Base-by-base conservation (phyloP, 2,888 invertebrate genomes). In the Artemia sinica region DNA sequence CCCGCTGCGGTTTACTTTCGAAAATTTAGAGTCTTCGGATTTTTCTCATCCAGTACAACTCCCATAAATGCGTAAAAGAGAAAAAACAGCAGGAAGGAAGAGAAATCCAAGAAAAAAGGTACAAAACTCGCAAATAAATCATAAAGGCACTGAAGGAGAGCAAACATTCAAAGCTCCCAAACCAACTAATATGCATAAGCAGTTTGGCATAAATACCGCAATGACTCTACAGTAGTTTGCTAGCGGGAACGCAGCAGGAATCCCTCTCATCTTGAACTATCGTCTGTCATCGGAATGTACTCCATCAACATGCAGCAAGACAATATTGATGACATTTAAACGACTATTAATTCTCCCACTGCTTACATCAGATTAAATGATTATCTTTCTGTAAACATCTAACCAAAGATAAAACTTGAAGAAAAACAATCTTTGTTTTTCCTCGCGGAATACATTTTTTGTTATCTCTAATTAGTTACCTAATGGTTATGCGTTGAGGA, bases 231-330 rank as follows among this genome's bases (percentile, higher is more conserved):
- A 58, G 58, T 58, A 58, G 58, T 58, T 58, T 10, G n/a, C 58
- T 58, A 14, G 58, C 58, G n/a, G 58, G n/a, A 18, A 58, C 58
- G n/a, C 58, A 14, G 58, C 58, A 14, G 58, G n/a, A 18, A 58
- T 18, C 18, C 58, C 11, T n/a, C 58, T n/a, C 9, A 18, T 14
- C n/a, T n/a, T 58, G 18, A 58, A 18, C 14, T 8, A 58, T 58
- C 58, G 58, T 58, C 58, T 58, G 58, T 58, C 58, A 58, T 58
- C 18, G 58, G 58, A 58, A 58, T 58, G 58, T 58, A 58, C 58
- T 58, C 18, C 58, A 58, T 58, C 58, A 58, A 58, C 58, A n/a
- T n/a, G 14, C 14, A 58, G 18, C 18, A 58, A 58, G 58, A 58
- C 58, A 58, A 58, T 58, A 58, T 58, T 58, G 58, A 58, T 58